A percentile compares a stretch with the other conserved stretches of the same genome.
Evolutionary conservation across 2,797 vertebrate genomes (phyloP).

Genomic region (Psittacula derbiana): DNA sequence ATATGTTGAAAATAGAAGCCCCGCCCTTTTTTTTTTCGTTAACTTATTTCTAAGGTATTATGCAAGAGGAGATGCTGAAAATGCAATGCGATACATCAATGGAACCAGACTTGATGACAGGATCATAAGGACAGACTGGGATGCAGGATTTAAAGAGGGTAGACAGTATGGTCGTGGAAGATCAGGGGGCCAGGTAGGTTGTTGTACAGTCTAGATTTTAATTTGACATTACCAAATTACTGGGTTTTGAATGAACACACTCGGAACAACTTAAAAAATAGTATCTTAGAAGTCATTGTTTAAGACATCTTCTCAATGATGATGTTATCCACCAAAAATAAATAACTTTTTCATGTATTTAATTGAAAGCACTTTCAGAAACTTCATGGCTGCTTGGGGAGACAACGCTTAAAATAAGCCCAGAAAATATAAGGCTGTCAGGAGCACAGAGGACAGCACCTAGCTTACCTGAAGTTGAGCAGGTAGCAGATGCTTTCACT

Average conservation of each 20-base stretch:
- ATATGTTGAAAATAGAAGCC: not conserved
- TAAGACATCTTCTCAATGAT: not conserved
- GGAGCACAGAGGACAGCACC: not conserved
- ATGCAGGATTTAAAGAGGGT: constrained; percentile 67
- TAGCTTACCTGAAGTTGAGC: not conserved
- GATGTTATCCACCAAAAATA: not conserved
- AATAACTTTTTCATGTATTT: not conserved
- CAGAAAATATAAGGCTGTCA: not conserved
- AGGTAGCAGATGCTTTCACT: not conserved
- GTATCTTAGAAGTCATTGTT: not conserved
- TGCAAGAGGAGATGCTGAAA: constrained; percentile 80
- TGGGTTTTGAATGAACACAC: not conserved
- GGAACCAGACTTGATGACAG: constrained; percentile 89
- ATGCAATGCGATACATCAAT: constrained; percentile 88
- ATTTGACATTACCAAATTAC: not conserved
- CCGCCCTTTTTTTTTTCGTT: not conserved
- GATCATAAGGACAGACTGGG: constrained; percentile 86
- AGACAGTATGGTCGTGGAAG: constrained; percentile 68
- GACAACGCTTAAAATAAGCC: not conserved
- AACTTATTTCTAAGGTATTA: constrained; percentile 79
- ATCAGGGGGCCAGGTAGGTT: constrained; percentile 67
- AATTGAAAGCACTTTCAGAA: not conserved
- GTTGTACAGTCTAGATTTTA: not conserved
- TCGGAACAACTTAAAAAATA: not conserved
- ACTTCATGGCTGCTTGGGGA: not conserved